phyloP scores from a whole-genome alignment of 2,888 invertebrate species.

The Pristionchus maxplancki region DNA sequence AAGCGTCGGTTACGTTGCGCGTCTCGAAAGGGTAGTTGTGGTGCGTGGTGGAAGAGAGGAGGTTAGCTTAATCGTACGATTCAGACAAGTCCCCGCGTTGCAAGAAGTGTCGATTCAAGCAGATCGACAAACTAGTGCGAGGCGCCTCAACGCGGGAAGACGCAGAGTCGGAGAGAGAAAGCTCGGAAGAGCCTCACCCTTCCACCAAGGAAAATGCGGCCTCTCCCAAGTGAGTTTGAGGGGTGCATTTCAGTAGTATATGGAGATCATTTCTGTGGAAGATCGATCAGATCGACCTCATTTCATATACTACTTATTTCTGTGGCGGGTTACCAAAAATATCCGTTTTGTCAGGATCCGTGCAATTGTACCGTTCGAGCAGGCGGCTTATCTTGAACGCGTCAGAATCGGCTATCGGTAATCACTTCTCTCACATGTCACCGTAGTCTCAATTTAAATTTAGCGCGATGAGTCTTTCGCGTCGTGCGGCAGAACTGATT shows the following conservation, averaged over 20 bases:
- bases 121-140: not conserved
- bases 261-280: not conserved
- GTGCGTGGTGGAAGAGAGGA: not conserved
- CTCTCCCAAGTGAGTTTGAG: too few relatives aligned
- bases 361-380: too few relatives aligned
- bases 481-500: conserved; percentile 21
- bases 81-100: not conserved
- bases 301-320: too few relatives aligned
- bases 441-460: not conserved
- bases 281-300: not conserved
- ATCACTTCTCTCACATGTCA: not conserved
- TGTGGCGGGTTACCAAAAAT: too few relatives aligned
- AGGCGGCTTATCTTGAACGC: not conserved
- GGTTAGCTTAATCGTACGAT: too few relatives aligned
- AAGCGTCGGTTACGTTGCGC: not conserved
- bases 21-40: not conserved
- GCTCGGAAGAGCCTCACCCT: not conserved
- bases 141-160: not conserved
- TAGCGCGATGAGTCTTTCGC: not conserved
- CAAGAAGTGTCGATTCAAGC: conserved; percentile 16
- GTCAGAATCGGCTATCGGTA: not conserved
- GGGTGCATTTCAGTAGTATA: too few relatives aligned
- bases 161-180: not conserved
- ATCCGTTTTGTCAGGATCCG: too few relatives aligned
- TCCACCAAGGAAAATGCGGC: not conserved